Percentiles rank a stretch among this genome's conserved stretches.
Conservation (phyloP, 2,888 invertebrate genomes). For the Apodemia zela region DNA sequence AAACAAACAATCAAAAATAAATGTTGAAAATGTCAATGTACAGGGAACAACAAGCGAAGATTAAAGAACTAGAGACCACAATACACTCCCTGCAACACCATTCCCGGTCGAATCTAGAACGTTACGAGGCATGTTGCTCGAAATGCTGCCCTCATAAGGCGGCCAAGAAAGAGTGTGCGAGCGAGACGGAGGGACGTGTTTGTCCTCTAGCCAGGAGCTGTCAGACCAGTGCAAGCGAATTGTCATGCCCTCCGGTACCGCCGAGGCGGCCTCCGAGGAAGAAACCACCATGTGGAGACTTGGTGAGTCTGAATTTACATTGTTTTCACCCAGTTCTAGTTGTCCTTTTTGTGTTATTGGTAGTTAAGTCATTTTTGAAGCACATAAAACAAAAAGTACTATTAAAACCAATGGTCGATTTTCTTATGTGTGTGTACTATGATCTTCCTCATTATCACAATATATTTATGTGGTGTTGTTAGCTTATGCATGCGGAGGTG, state of each 20-base stretch:
- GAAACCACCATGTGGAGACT: constrained; percentile 35
- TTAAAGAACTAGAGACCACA: constrained; percentile 47
- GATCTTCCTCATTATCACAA: too few species aligned
- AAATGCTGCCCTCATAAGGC: constrained; percentile 20
- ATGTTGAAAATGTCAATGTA: constrained; percentile 18
- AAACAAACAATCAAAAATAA: too few species aligned
- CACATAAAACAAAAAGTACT: too few species aligned
- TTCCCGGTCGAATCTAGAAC: constrained; percentile 26
- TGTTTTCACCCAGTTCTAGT: too few species aligned
- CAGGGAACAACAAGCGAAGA: constrained; percentile 51
- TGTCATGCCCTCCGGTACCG: constrained; percentile 42
- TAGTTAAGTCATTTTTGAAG: too few species aligned
- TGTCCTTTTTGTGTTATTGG: too few species aligned
- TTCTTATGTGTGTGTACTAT: too few species aligned
- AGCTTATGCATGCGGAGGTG: too few species aligned
- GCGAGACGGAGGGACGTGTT: constrained; percentile 35
- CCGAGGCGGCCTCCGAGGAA: constrained; percentile 43
- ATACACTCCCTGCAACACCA: constrained; percentile 40
- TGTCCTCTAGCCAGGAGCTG: constrained; percentile 38
- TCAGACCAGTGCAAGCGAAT: too few species aligned
- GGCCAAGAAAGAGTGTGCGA: constrained; percentile 19
- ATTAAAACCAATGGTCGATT: too few species aligned
- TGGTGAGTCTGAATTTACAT: constrained; percentile 34
- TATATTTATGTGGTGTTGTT: too few species aligned
- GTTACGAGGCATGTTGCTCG: constrained; percentile 34